Evolutionary conservation across 1,140 invertebrate species (phyloP).

Genomic region (Heliconius eleuchia): DNA sequence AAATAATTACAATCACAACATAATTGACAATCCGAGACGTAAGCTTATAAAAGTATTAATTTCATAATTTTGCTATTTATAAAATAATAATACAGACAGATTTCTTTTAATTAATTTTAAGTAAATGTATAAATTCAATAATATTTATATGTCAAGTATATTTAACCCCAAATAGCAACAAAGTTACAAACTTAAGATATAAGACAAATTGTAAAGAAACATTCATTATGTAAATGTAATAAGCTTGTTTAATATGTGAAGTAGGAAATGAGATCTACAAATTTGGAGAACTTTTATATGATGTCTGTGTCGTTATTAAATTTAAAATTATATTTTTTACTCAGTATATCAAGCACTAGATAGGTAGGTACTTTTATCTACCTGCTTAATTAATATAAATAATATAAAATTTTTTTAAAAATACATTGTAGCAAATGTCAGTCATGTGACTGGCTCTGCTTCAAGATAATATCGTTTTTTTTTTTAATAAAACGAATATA

Average conservation of each 20-base stretch:
- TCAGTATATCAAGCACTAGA: neutral
- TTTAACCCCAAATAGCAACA: neutral
- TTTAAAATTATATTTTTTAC: neutral
- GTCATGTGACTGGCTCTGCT: neutral
- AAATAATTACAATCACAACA: neutral
- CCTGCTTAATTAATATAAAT: neutral
- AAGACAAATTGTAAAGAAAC: neutral
- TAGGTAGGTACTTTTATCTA: neutral
- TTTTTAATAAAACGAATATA: neutral
- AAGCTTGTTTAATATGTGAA: neutral
- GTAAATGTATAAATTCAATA: neutral
- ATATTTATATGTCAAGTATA: neutral
- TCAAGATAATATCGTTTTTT: neutral
- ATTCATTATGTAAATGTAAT: neutral
- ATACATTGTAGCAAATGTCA: neutral
- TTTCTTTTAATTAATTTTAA: neutral
- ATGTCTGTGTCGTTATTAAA: neutral
- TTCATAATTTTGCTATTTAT: neutral
- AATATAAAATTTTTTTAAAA: too few relatives aligned
- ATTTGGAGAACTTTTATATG: neutral
- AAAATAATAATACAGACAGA: neutral
- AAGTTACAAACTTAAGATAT: neutral
- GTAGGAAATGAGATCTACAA: neutral
- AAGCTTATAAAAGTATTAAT: neutral
- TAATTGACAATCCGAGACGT: neutral